A percentile compares a stretch with the other conserved stretches of the same genome.
Evolutionary conservation across 2,113 vertebrate species (phyloP).

Genomic region (Oncorhynchus gorbuscha): DNA sequence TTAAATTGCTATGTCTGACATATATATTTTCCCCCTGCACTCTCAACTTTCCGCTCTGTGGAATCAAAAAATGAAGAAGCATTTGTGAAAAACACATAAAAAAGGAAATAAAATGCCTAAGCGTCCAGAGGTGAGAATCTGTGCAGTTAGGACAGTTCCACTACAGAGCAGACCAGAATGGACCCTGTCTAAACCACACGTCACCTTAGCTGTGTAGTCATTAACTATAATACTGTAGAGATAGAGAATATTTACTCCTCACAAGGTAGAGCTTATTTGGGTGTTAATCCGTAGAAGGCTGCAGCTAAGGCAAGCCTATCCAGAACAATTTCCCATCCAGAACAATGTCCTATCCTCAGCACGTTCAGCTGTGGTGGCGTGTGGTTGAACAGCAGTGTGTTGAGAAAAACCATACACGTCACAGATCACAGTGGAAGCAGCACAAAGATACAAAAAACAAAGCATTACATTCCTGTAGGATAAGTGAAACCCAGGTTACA

Average conservation of each 20-base stretch:
- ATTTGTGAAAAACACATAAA: neutral
- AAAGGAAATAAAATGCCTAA: neutral
- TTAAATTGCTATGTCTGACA: constrained; percentile 99
- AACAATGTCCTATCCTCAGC: too few relatives aligned
- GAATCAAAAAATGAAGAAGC: constrained; percentile 44
- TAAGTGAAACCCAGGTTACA: neutral
- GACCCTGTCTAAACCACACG: too few relatives aligned
- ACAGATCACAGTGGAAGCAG: neutral
- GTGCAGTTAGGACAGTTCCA: neutral
- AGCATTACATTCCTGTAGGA: neutral
- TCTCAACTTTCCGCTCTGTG: constrained; percentile 92
- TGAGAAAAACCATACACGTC: neutral
- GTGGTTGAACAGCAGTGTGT: neutral
- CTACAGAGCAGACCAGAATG: neutral
- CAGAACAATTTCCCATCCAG: too few relatives aligned
- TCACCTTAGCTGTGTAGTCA: too few relatives aligned
- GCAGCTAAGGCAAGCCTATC: too few relatives aligned
- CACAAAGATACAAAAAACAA: neutral
- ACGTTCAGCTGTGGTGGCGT: neutral
- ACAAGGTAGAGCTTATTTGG: too few relatives aligned
- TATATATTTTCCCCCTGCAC: constrained; percentile 99
- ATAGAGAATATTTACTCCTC: too few relatives aligned
- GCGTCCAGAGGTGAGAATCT: constrained; percentile 4
- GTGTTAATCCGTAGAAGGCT: too few relatives aligned
- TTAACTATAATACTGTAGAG: too few relatives aligned